Evolutionary conservation across 1,140 invertebrate species (phyloP), one percentile per base, ranked within the genome.

Genomic region (Scylla paramamosain): DNA sequence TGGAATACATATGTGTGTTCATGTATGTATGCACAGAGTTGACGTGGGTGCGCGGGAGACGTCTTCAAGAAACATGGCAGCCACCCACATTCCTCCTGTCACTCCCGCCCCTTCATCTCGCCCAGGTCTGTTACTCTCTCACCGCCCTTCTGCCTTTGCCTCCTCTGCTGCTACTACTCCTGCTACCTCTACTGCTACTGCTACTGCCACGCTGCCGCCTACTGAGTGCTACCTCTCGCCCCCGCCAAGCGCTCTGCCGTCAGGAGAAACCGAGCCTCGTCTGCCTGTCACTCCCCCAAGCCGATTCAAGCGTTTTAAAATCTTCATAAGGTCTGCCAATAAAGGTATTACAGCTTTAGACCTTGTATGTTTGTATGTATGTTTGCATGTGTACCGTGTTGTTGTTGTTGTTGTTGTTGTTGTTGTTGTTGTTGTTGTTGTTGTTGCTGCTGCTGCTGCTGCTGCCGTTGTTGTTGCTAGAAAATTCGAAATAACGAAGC

Each of bases 291-390:
- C 48, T 2, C 89, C 89, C 8, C 46, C 89, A n/a, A 91, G 89
- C 89, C 45, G 20, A 39, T 91, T 91, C 89, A 91, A 91, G 39
- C 25, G 46, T 1, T 59, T 91, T 59, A 59, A 91, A 46, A 25
- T 39, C 89, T 91, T 91, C 89, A 52, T 91, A n/a, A 91, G 28
- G 45, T 91, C 89, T 32, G 16, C 89, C 45, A 91, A 59, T 7
- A 52, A 59, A 59, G 89, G 89, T 59, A 91, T 46, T 4, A 25
- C 52, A 12, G 89, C 89, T 91, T 91, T 29, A 7, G 10, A 39
- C 87, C 20, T 52, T 8, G 48, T 46, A 46, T 48, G 39, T 10
- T 88, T 14, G 4, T 88, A 14, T 8, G 48, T 46, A 46, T 48
- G 39, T 10, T 88, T 14, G 4, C 32, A 14, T 31, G 32, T 31